A percentile compares a stretch with the other conserved stretches of the same genome.
phyloP scores from a whole-genome alignment of 2,888 invertebrate species.

The Cotesia congregata region DNA sequence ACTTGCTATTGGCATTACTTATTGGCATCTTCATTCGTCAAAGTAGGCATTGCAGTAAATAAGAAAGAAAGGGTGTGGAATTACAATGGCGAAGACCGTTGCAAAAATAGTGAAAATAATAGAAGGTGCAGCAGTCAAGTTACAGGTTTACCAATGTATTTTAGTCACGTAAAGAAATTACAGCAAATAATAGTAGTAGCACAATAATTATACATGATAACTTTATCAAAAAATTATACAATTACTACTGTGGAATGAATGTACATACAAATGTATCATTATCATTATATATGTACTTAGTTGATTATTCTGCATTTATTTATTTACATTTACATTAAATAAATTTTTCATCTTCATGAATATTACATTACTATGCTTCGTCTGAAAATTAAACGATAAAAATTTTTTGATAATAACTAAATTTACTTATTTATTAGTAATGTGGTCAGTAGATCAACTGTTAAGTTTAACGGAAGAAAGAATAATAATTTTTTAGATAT shows the following conservation, averaged over 20 bases:
- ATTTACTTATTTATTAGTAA: no score
- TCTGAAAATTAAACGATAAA: neutral
- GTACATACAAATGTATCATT: neutral
- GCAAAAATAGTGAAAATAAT: neutral
- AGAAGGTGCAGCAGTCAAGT: neutral
- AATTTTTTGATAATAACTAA: no score
- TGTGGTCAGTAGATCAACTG: no score
- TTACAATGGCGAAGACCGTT: neutral
- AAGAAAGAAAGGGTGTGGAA: neutral
- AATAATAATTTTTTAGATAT: no score
- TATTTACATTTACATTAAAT: neutral
- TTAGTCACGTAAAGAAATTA: slow-evolving; percentile 11
- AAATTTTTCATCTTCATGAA: neutral
- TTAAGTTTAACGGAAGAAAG: no score
- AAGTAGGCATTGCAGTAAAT: slow-evolving; percentile 50
- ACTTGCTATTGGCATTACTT: slow-evolving; percentile 55
- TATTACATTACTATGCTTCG: neutral
- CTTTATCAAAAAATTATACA: neutral
- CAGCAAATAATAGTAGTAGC: slow-evolving; percentile 6
- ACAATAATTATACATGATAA: neutral
- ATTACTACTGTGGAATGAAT: neutral
- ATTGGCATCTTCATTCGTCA: slow-evolving; percentile 59
- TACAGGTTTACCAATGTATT: neutral
- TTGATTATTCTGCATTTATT: slow-evolving; percentile 4
- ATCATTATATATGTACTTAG: neutral